Base-by-base conservation (phyloP, 2,797 vertebrate species). In the Chaunax sp. region DNA sequence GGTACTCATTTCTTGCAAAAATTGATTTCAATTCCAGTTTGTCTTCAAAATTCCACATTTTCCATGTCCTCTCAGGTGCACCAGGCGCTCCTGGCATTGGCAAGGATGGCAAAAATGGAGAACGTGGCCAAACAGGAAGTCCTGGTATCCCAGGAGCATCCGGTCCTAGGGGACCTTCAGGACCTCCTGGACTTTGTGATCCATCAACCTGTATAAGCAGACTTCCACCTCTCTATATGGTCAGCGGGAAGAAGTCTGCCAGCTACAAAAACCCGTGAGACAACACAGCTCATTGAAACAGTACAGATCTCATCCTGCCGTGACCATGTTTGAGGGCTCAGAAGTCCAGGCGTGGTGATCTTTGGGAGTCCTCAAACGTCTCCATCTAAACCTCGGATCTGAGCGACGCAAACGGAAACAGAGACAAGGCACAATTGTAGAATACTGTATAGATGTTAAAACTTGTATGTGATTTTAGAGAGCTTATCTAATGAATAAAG, bases 121-220 rank as follows among this genome's bases (percentile, higher is more conserved):
- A 79, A 19, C 86, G 78, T 0, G 94, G 94, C 19, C 90, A 94
- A 10, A 40, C 82, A 15, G 94, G 94, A 44, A 72, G 57, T 40
- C 82, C 92, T 0, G 94, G 94, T 11, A 22, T 64, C 41, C 89
- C 91, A 0, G 94, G 94, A 18, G 37, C 84, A 18, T 30, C 92
- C 0, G 94, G 94, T 47, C 75, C 75, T 2, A 85, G 85, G 47
- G 94, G 94, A 8, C 55, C 89, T 12, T 51, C 86, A 0, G 94
- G 94, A 9, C 54, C 86, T 0, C 91, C 92, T 0, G 94, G 94
- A n/a, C 90, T 95, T 35, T 95, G 94, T 44, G 94, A 95, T 74
- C 94, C 94, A 22, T 94, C 94, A 0, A 93, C 90, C 64, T 95
- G 94, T 73, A 86, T 85, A 54, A 56, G 81, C 65, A 88, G 93